Evolutionary conservation across 2,113 vertebrate species (phyloP), one percentile per base, ranked within the genome.

Genomic region (Nycticebus coucang): DNA sequence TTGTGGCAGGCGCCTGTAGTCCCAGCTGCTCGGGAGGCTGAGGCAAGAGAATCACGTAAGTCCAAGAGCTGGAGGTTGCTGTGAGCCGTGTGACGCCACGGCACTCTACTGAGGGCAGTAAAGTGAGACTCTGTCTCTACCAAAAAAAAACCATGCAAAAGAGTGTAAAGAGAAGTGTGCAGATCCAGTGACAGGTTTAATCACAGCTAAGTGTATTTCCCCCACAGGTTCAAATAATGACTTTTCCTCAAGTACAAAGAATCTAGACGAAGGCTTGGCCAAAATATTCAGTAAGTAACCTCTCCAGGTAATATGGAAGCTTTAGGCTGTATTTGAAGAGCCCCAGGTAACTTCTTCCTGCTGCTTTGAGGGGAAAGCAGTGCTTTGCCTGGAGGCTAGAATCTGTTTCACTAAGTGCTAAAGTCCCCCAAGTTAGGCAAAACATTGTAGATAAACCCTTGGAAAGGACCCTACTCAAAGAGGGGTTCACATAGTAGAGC

Each of bases 211-310:
- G 15, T 62, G 78, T 77, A 26, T 87, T 96, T 91, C 17, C 30
- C 35, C 69, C 18, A 55, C 71, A 94, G 92, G 71, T 55, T 60
- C 28, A 50, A 33, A 62, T 60, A 30, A 26, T 50, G 50, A 17
- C 22, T 35, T 80, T 75, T 33, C 80, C 37, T 86, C 71, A n/a
- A 72, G 22, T 74, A 28, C 85, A 35, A 59, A 64, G 21, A 68
- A 4, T 12, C 35, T 37, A 7, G 84, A 72, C 4, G 78, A 88
- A 84, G 18, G 41, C 21, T 45, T 94, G 30, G 9, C 84, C 59
- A 57, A 84, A 30, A 35, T 88, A 35, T 64, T 96, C 59, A 89
- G 95, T 96, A 94, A 85, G 93, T 84, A 57, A 59, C n/a, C 13
- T 0, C 45, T 28, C 53, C 19, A 17, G 41, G 28, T 30, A 33